Evolutionary conservation across 2,113 vertebrate species (phyloP).

Genomic region (Tachysurus vachellii): DNA sequence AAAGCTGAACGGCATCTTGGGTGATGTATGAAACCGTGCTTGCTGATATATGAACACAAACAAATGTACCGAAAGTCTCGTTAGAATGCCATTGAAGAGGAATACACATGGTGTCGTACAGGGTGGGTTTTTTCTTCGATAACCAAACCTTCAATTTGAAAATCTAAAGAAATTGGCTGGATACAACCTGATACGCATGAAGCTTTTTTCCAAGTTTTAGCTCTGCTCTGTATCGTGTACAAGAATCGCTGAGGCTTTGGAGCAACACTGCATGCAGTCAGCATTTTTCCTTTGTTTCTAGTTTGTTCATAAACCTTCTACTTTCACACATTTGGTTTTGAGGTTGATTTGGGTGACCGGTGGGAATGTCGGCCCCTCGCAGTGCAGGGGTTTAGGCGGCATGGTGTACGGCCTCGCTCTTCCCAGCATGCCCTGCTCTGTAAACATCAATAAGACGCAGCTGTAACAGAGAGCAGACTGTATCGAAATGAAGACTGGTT

Average conservation of each 20-base stretch:
- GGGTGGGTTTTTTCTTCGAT: background rate
- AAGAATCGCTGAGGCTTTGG: background rate
- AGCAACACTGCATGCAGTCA: too few species aligned
- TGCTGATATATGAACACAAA: background rate
- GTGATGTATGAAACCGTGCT: background rate
- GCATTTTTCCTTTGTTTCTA: background rate
- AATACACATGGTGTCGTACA: background rate
- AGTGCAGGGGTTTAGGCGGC: constrained; percentile 1
- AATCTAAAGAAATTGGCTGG: background rate
- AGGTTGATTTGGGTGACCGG: background rate
- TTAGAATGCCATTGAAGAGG: background rate
- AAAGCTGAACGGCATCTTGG: background rate
- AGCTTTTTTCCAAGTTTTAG: background rate
- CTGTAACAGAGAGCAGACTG: constrained; percentile 21
- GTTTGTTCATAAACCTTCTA: background rate
- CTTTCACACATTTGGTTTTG: background rate
- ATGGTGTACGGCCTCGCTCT: background rate
- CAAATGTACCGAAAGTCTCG: background rate
- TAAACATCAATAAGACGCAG: constrained; percentile 32
- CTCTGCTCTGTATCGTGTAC: too few species aligned
- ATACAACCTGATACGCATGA: background rate
- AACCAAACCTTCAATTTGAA: background rate
- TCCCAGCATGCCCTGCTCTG: constrained; percentile 13
- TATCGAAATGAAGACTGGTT: background rate
- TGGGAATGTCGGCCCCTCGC: background rate